Base-by-base conservation (phyloP, 1,140 invertebrate genomes). In the Reticulitermes speratus region DNA sequence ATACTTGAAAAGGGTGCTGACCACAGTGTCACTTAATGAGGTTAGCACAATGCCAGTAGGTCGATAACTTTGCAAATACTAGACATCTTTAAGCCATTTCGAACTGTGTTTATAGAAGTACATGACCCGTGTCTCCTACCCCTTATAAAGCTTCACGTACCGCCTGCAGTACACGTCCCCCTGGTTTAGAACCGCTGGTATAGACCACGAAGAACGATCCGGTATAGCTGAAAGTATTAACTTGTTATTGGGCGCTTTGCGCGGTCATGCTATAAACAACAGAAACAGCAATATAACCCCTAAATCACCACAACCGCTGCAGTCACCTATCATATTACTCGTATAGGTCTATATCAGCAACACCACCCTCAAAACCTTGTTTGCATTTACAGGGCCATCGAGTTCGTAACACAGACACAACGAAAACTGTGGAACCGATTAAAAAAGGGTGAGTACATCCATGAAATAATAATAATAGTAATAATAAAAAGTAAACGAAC, bases 381-480 rank as follows among this genome's bases (percentile, higher is more conserved):
- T 75, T 14, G 7, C 65, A 75, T 75, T 75, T 75, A 30, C n/a
- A 9, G 25, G 25, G 25, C 65, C 65, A 75, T 30, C n/a, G 65
- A 14, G 65, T 30, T 75, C 65, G n/a, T 75, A 8, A 7, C 59
- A 65, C 59, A 65, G 6, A 65, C 21, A 65, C 59, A 21, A 38
- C 38, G 38, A 16, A 16, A 48, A 21, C 65, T 6, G 7, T 30
- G 65, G 25, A 75, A 16, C 25, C 65, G 65, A 8, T 30, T 30
- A 75, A 16, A 75, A 75, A 75, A 75, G n/a, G 16, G n/a, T 11
- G 38, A 25, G 7, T 14, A 30, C 65, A 75, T 9, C 0, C 25
- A 75, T 75, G n/a, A 30, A 75, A 75, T 75, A 75, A 75, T 75
- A 75, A 75, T 11, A 75, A 75, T 75, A 75, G n/a, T 11, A 75